Evolutionary conservation across 2,888 invertebrate genomes (phyloP), one percentile per base, ranked within the genome.

Genomic region (Caenorhabditis doughertyi): DNA sequence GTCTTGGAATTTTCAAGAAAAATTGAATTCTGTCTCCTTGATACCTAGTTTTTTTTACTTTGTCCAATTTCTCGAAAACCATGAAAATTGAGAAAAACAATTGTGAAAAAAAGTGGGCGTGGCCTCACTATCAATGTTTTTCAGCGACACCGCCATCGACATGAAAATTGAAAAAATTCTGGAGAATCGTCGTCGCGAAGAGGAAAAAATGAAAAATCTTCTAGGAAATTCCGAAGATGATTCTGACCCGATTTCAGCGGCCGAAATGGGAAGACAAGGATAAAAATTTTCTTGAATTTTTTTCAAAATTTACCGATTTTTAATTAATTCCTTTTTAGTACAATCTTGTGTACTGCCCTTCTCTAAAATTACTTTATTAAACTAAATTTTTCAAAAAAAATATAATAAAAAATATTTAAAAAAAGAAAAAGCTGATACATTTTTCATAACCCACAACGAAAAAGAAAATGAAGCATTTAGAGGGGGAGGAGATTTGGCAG

Each of bases 341-440:
- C 56, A 56, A 56, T 27, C 4, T 32, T 18, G 9, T 56, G 56
- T 56, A 56, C 56, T 56, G 56, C 56, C 56, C 13, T 39, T 11
- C 16, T 32, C 32, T 32, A 32, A 32, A 32, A 7, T 16, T 8
- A 9, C 5, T 39, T 39, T 39, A 13, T 13, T 39, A 13, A 39
- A 13, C 39, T 39, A 39, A 39, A 39, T 39, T 39, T 39, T 39
- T n/a, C n/a, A 62, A 62, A 44, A 7, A 16, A 1, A 25, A 42
- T n/a, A n/a, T n/a, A n/a, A n/a, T n/a, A 42, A 42, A 60, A 60
- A 21, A 13, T 8, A n/a, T 25, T 60, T 60, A 11, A n/a, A 42
- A 62, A 42, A 9, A 39, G 27, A 47, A n/a, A 18, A 64, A 64
- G 64, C 64, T 64, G 64, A 64, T 64, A 64, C 64, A 64, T 64